phyloP scores from a whole-genome alignment of 2,888 invertebrate species.

The Noctua comes region DNA sequence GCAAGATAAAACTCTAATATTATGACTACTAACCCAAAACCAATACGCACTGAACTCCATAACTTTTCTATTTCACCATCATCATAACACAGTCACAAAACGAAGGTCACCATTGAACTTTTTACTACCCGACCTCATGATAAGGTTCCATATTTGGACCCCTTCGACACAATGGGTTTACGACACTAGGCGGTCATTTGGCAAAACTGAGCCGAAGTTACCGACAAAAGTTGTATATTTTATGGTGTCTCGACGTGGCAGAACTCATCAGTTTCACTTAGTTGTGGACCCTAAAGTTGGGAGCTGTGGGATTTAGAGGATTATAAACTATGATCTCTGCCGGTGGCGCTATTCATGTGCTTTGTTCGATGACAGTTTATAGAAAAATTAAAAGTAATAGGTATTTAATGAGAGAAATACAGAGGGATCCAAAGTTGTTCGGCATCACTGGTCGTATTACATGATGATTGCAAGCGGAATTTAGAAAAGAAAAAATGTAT shows the following conservation, averaged over 20 bases:
- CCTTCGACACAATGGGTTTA: slow-evolving; percentile 49
- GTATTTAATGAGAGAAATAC: neutral
- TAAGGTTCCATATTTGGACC: slow-evolving; percentile 40
- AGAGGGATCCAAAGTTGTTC: neutral
- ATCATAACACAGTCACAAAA: slow-evolving; percentile 31
- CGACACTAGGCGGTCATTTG: slow-evolving; percentile 50
- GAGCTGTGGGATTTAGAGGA: slow-evolving; percentile 52
- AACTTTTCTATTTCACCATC: slow-evolving; percentile 26
- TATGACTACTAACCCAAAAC: neutral
- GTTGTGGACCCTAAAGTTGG: slow-evolving; percentile 58
- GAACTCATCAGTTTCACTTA: slow-evolving; percentile 63
- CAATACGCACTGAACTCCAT: slow-evolving; percentile 2
- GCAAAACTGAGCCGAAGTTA: slow-evolving; percentile 47
- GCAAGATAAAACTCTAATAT: neutral
- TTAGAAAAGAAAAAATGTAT: neutral
- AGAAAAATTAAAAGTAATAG: slow-evolving; percentile 18
- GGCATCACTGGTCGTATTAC: neutral
- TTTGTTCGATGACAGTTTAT: slow-evolving; percentile 35
- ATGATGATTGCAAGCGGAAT: neutral
- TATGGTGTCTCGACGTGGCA: slow-evolving; percentile 46
- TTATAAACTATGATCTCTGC: slow-evolving; percentile 58
- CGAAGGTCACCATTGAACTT: slow-evolving; percentile 44
- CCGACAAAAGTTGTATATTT: slow-evolving; percentile 57
- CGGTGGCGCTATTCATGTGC: slow-evolving; percentile 25
- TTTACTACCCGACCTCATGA: slow-evolving; percentile 44